Conservation (phyloP, 1,140 invertebrate genomes). For the Brachionus paranguensis region DNA sequence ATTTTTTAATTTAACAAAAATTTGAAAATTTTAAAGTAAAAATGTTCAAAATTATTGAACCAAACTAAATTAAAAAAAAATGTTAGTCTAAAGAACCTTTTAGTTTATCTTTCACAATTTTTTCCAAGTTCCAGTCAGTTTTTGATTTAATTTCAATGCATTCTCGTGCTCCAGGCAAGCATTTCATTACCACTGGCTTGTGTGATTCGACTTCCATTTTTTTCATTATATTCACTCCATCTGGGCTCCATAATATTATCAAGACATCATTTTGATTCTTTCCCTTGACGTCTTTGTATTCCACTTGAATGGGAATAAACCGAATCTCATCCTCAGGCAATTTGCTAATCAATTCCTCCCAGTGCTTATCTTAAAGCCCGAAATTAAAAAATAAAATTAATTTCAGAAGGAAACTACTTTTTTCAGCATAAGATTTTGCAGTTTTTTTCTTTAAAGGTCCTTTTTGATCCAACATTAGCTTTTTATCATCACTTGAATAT, state of each 20-base stretch:
- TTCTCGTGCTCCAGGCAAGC: not conserved
- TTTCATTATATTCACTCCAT: constrained; percentile 32
- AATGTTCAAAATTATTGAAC: no score
- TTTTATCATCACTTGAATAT: constrained; percentile 35
- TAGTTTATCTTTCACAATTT: constrained; percentile 15
- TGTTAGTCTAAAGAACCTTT: constrained; percentile 14
- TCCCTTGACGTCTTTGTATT: constrained; percentile 12
- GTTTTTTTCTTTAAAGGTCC: constrained; percentile 19
- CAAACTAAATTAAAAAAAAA: no score
- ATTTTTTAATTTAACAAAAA: no score
- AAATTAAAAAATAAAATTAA: not conserved
- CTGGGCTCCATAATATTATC: constrained; percentile 20
- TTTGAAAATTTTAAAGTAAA: no score
- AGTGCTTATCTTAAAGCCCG: not conserved
- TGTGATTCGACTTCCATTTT: constrained; percentile 36
- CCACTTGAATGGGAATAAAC: constrained; percentile 6
- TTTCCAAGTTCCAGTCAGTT: not conserved
- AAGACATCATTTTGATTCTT: not conserved
- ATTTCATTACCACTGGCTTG: constrained; percentile 9
- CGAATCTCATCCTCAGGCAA: constrained; percentile 23
- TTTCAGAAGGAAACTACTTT: not conserved
- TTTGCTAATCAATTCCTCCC: constrained; percentile 1
- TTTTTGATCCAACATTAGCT: constrained; percentile 13
- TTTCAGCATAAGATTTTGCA: not conserved
- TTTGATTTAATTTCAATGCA: not conserved